A percentile compares a stretch with the other conserved stretches of the same genome.
Conservation (phyloP, 2,113 vertebrate species). For the Eublepharis macularius region DNA sequence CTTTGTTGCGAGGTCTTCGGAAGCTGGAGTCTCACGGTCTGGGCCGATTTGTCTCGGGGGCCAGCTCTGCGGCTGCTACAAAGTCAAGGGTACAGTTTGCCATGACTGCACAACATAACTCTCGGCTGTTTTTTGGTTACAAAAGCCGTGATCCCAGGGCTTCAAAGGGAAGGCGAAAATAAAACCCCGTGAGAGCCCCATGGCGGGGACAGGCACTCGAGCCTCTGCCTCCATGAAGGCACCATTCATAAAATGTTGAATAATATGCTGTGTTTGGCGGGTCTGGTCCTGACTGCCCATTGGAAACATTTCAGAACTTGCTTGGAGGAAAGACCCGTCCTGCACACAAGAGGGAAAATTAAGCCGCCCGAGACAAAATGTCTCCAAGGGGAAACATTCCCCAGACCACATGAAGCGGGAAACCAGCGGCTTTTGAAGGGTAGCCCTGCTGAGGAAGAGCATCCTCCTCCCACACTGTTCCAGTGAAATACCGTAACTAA, state of each 20-base stretch:
- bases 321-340: neutral
- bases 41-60: neutral
- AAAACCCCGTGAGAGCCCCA: no score
- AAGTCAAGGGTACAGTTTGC: neutral
- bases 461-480: neutral
- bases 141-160: neutral
- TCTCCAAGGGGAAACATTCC: neutral
- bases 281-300: no score
- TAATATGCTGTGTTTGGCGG: neutral
- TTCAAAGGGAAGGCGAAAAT: no score
- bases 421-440: neutral
- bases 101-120: neutral
- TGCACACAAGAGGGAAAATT: neutral
- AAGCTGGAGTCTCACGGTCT: neutral
- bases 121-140: neutral
- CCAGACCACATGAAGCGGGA: no score
- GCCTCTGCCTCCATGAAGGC: neutral
- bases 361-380: neutral
- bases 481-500: no score
- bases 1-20: neutral
- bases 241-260: neutral
- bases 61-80: no score
- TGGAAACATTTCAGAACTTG: neutral
- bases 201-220: rapidly evolving
- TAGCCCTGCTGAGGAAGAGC: neutral